Evolutionary conservation across 2,113 vertebrate genomes (phyloP), one percentile per base, ranked within the genome.

Genomic region (Myrmecobius fasciatus): DNA sequence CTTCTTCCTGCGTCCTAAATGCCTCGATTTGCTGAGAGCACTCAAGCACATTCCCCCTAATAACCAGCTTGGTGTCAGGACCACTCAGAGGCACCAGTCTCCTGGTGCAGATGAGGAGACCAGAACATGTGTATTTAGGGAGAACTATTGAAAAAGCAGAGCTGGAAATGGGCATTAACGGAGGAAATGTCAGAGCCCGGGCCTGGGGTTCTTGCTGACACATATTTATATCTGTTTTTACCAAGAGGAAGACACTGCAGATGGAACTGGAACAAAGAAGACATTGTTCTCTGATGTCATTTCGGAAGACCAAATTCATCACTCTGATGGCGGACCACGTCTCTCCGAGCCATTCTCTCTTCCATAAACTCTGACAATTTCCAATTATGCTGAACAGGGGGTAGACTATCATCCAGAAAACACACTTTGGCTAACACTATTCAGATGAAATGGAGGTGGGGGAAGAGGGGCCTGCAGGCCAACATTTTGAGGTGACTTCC

Each of bases 261-360:
- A 75, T 75, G 90, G 53, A 93, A 54, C 90, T 89, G 94, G 90
- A 96, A 92, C 53, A 98, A 97, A 67, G 49, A 26, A 28, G 94
- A 67, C 43, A 96, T 53, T 97, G 89, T 96, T 97, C 92, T 89
- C 93, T 92, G 97, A 92, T 22, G 48, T 90, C 94, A 91, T 52
- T 95, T 94, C 31, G 52, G 31, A 93, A 96, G 95, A 52, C 91
- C 97, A 92, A 97, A 94, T 96, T 96, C 56, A 92, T 90, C 96
- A 52, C 31, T 95, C 8, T 93, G 48, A 97, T 89, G 94, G 91
- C 97, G 75, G 93, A 97, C 89, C 26, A 25, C 7, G 91, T 97
- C 89, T 20, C 0, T 8, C 1, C 3, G 60, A 54, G 31, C 54
- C 83, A 92, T 91, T 60, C 24, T 92, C 53, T 92, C 14, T 52